These are phyloP conservation scores for Aldrovandia affinis DNA, from an alignment of 2,797 vertebrate genomes.

Conservation along the genomic window DNA sequence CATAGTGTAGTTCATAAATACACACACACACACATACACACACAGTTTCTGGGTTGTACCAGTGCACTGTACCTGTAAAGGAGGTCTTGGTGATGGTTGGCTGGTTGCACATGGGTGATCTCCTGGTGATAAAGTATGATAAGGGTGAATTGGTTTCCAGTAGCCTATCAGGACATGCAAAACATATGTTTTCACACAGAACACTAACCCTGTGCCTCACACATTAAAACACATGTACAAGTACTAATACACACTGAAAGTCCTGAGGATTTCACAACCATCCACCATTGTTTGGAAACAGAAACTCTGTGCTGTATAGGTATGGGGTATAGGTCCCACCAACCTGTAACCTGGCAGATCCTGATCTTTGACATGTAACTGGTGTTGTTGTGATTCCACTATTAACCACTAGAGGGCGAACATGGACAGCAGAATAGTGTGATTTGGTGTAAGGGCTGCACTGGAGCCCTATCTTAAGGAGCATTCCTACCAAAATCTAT, in stretches of 20 bases:
- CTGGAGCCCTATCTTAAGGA: neutral
- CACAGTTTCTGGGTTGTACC: neutral
- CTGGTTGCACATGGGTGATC: constrained; percentile 98
- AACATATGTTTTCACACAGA: neutral
- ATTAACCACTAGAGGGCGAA: constrained; percentile 56
- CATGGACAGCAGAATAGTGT: constrained; percentile 8
- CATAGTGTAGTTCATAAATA: neutral
- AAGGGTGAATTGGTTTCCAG: constrained; percentile 11
- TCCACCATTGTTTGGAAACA: neutral
- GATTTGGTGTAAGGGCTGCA: neutral
- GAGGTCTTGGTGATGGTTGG: constrained; percentile 95
- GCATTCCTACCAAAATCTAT: neutral
- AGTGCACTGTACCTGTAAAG: constrained; percentile 85
- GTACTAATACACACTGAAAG: neutral
- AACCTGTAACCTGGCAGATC: no score
- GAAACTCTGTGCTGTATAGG: neutral
- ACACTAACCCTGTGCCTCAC: neutral
- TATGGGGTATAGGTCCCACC: no score
- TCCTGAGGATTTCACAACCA: neutral
- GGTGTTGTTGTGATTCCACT: constrained; percentile 58
- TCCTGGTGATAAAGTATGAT: constrained; percentile 70
- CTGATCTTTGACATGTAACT: neutral
- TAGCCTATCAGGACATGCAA: constrained; percentile 4
- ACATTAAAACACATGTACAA: neutral
- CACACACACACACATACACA: neutral